phyloP scores from a whole-genome alignment of 1,140 invertebrate genomes.

The Drosophila kepulauana region DNA sequence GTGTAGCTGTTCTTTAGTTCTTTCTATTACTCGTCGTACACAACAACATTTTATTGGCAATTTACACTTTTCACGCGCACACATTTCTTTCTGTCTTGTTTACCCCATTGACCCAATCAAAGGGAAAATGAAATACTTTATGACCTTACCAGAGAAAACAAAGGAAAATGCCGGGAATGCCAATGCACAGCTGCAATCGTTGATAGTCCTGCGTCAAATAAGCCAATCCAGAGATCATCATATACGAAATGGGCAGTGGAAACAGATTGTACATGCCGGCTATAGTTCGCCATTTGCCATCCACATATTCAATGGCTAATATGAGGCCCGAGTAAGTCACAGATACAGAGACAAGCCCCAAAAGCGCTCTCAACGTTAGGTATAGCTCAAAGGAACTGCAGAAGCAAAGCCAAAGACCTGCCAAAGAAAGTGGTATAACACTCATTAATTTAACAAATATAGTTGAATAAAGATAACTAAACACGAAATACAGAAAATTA shows the following conservation, averaged over 20 bases:
- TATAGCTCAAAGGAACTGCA: conserved; percentile 89
- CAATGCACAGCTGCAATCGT: conserved; percentile 89
- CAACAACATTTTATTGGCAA: conserved; percentile 33
- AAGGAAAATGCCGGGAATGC: conserved; percentile 89
- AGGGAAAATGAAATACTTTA: conserved; percentile 13
- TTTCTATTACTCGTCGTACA: not conserved
- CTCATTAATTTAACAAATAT: too few relatives aligned
- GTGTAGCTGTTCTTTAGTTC: not conserved
- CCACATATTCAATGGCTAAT: conserved; percentile 90
- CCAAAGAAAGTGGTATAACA: not conserved
- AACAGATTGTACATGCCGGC: conserved; percentile 91
- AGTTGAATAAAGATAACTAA: too few relatives aligned
- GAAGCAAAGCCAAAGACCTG: conserved; percentile 88
- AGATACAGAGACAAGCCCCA: conserved; percentile 90
- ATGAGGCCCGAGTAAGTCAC: conserved; percentile 91
- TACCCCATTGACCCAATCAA: conserved; percentile 32
- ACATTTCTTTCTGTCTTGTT: conserved; percentile 37
- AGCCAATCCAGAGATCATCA: conserved; percentile 90
- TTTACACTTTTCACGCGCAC: conserved; percentile 39
- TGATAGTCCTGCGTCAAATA: conserved; percentile 91
- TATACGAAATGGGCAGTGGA: conserved; percentile 90
- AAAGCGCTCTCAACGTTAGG: conserved; percentile 87
- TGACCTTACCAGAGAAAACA: conserved; percentile 88
- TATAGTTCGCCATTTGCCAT: conserved; percentile 90
- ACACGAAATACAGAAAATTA: too few relatives aligned